Evolutionary conservation across 2,888 invertebrate species (phyloP), one percentile per base, ranked within the genome.

Genomic region (Hecatera dysodea): DNA sequence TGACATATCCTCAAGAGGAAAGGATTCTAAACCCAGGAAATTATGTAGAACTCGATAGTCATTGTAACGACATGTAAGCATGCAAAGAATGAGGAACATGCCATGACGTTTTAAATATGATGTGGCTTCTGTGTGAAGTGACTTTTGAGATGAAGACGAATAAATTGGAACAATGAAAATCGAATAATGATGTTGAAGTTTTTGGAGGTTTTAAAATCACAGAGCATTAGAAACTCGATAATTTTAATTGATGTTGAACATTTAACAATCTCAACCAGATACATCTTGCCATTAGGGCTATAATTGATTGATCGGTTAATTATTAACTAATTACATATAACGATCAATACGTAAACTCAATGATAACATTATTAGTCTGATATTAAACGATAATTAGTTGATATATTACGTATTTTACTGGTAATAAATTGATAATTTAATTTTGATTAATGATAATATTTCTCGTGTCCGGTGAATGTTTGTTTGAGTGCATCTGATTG

Each of bases 271-370:
- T 53, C 15, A 4, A 15, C 36, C 17, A 44, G 22, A 48, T 22
- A 24, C 8, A 48, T n/a, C 17, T 59, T 29, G 11, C 24, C 33
- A 39, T 63, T 42, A 17, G 12, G 19, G 62, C 17, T 12, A 19
- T 50, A 8, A 2, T 42, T 67, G n/a, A 55, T 68, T 63, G 44
- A 79, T 65, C 33, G 29, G 52, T 61, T 5, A 15, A 33, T n/a
- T n/a, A n/a, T n/a, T n/a, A n/a, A n/a, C n/a, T n/a, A n/a, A n/a
- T n/a, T n/a, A n/a, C n/a, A n/a, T 52, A 39, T 46, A 36, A 65
- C 11, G 24, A 70, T 52, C 62, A 44, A 29, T 24, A n/a, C 8
- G 17, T 36, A 22, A 19, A 57, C 12, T 44, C n/a, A 44, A 36
- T 42, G 7, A 61, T 60, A 36, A 29, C 29, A 60, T 24, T 55